A percentile compares a stretch with the other conserved stretches of the same genome.
phyloP scores from a whole-genome alignment of 1,140 invertebrate genomes.

The Drosophila sp. region DNA sequence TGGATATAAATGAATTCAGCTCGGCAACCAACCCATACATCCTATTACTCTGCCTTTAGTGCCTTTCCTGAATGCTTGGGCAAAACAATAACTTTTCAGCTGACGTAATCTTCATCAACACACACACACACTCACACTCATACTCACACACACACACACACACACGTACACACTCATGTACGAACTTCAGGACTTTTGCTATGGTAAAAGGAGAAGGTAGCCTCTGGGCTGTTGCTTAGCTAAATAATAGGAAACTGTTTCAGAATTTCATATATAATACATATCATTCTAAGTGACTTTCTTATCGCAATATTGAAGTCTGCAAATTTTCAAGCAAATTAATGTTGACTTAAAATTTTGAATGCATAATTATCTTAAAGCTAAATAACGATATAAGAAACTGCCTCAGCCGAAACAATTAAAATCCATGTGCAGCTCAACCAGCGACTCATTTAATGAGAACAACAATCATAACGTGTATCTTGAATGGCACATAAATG shows the following conservation, averaged over 20 bases:
- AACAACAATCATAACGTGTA: too few relatives aligned
- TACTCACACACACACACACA: not conserved
- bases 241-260: conserved; percentile 3
- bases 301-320: not conserved
- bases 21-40: conserved; percentile 25
- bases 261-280: conserved; percentile 8
- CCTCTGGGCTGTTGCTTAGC: conserved; percentile 4
- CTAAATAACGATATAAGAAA: too few relatives aligned
- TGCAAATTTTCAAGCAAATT: not conserved
- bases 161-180: not conserved
- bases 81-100: conserved; percentile 81
- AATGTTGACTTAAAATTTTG: not conserved
- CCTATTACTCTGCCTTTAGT: conserved; percentile 40
- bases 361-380: not conserved
- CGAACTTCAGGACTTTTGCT: not conserved
- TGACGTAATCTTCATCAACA: conserved; percentile 79
- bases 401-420: too few relatives aligned
- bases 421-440: too few relatives aligned
- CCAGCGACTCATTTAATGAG: too few relatives aligned
- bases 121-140: conserved; percentile 42
- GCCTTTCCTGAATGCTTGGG: conserved; percentile 48
- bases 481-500: too few relatives aligned
- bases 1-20: conserved; percentile 71
- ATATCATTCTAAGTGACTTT: conserved; percentile 11
- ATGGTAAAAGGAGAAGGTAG: not conserved